Evolutionary conservation across 2,888 invertebrate species (phyloP).

Genomic region (Agriopis marginaria): DNA sequence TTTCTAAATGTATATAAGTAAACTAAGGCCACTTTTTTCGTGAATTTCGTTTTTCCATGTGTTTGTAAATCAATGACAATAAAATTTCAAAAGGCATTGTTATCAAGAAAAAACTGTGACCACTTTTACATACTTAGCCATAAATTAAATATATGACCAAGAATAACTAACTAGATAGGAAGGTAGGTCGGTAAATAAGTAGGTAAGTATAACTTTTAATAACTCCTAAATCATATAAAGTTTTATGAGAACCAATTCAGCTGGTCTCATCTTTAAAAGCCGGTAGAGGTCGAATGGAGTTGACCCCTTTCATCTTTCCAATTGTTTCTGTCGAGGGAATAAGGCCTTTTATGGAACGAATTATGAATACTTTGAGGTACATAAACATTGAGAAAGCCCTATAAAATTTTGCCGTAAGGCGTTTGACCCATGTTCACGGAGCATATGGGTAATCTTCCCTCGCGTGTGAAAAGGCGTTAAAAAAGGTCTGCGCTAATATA

Average conservation of each 20-base stretch:
- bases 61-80: too few relatives aligned
- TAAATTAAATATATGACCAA: not conserved
- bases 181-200: not conserved
- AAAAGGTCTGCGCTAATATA: slow-evolving; percentile 32
- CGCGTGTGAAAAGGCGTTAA: slow-evolving; percentile 26
- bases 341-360: slow-evolving; percentile 48
- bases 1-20: too few relatives aligned
- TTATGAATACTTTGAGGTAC: slow-evolving; percentile 55
- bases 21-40: too few relatives aligned
- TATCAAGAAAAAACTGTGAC: too few relatives aligned
- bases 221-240: slow-evolving; percentile 40
- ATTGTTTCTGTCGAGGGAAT: slow-evolving; percentile 39
- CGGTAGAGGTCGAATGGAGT: slow-evolving; percentile 40
- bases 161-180: not conserved
- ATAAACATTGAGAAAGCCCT: slow-evolving; percentile 52
- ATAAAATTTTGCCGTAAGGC: slow-evolving; percentile 58
- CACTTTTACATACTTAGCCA: too few relatives aligned
- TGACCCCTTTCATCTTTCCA: slow-evolving; percentile 42
- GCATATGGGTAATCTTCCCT: slow-evolving; percentile 45
- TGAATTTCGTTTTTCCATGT: too few relatives aligned
- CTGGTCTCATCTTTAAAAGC: slow-evolving; percentile 44
- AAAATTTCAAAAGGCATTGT: too few relatives aligned
- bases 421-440: slow-evolving; percentile 48
- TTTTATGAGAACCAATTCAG: slow-evolving; percentile 50
- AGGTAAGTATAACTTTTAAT: slow-evolving; percentile 21